Evolutionary conservation across 2,797 vertebrate species (phyloP).

Genomic region (Tympanoctomys barrerae): DNA sequence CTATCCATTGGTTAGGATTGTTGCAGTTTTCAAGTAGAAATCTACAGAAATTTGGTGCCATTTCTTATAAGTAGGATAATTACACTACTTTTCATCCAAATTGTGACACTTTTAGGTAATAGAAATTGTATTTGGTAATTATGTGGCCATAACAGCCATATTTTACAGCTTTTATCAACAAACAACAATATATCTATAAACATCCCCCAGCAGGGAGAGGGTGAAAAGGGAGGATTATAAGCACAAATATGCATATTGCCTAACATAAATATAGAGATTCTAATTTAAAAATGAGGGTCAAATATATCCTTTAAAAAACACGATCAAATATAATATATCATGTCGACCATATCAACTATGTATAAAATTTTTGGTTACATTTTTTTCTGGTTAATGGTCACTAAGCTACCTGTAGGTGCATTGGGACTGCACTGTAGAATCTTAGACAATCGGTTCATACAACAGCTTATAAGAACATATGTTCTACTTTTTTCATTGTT

Average conservation of each 20-base stretch:
- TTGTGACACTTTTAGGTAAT: not conserved
- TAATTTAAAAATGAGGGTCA: not conserved
- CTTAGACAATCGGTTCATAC: not conserved
- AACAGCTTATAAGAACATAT: not conserved
- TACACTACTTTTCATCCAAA: not conserved
- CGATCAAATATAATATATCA: not conserved
- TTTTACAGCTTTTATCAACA: not conserved
- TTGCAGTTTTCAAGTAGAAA: not conserved
- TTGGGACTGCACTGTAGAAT: not conserved
- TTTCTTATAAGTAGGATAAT: not conserved
- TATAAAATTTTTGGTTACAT: not conserved
- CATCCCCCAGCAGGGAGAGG: not conserved
- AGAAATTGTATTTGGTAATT: not conserved
- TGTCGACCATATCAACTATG: not conserved
- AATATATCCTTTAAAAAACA: not conserved
- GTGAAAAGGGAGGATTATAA: not conserved
- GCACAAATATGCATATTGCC: not conserved
- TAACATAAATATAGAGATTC: not conserved
- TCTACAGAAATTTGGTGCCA: not conserved
- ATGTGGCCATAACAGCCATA: too few relatives aligned
- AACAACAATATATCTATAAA: not conserved
- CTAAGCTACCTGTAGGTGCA: not conserved
- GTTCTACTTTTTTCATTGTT: not conserved
- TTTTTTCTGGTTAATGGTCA: constrained; percentile 8
- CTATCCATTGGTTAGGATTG: not conserved